Evolutionary conservation across 2,113 vertebrate genomes (phyloP).

Genomic region (Rhinopomastus cyanomelas): DNA sequence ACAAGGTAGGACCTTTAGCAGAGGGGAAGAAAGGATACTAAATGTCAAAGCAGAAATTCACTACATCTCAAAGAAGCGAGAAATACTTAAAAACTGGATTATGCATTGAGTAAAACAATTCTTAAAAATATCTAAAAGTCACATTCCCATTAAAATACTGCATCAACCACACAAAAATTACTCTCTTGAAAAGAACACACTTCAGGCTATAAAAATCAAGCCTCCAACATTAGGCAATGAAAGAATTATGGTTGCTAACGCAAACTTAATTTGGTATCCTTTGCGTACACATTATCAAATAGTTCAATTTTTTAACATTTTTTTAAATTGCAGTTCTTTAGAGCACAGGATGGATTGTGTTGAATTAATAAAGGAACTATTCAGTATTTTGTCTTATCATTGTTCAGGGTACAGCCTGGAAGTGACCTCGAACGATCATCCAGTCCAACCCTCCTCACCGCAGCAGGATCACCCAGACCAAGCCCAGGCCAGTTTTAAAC

Average conservation of each 20-base stretch:
- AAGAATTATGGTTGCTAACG: conserved; percentile 43
- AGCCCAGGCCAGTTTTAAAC: no score
- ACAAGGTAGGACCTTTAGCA: neutral
- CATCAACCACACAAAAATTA: neutral
- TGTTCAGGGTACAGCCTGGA: conserved; percentile 38
- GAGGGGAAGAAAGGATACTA: neutral
- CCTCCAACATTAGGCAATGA: conserved; percentile 20
- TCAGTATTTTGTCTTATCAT: conserved; percentile 63
- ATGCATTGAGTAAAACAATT: conserved; percentile 22
- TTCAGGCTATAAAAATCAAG: conserved; percentile 43
- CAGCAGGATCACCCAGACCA: no score
- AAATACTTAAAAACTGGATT: conserved; percentile 25
- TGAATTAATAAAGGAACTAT: conserved; percentile 60
- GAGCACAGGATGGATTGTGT: conserved; percentile 26
- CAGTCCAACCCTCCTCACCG: no score
- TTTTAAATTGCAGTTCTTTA: conserved; percentile 47
- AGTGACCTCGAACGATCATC: no score
- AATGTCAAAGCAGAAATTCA: neutral
- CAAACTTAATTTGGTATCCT: conserved; percentile 53
- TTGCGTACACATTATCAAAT: conserved; percentile 23
- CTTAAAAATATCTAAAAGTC: conserved; percentile 29
- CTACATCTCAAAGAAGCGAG: neutral
- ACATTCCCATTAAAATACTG: conserved; percentile 25
- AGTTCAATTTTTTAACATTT: conserved; percentile 42
- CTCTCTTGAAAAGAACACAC: conserved; percentile 21